Percentiles rank a stretch among this genome's conserved stretches.
phyloP scores from a whole-genome alignment of 2,888 invertebrate species.

The Pachydiplax longipennis region DNA sequence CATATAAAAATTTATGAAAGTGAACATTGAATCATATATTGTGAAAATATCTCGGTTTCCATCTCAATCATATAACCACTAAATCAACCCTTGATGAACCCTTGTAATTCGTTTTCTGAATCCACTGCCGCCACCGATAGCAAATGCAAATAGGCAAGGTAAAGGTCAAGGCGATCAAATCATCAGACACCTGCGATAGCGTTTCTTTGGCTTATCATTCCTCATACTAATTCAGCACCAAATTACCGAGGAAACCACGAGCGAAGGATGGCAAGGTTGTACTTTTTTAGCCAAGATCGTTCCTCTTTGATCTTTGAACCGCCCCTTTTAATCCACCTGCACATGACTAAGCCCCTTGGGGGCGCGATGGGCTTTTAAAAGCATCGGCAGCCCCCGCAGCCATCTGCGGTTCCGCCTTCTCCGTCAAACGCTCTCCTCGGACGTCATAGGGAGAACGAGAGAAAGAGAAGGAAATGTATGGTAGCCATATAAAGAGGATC shows the following conservation, averaged over 20 bases:
- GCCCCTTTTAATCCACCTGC: background rate
- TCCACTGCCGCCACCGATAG: no score
- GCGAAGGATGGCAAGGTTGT: background rate
- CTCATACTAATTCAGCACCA: background rate
- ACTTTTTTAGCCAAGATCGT: background rate
- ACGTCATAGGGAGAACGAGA: background rate
- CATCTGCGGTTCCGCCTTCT: background rate
- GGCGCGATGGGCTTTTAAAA: background rate
- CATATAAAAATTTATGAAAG: no score
- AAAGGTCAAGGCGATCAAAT: no score
- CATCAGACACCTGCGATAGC: no score
- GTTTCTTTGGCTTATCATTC: background rate
- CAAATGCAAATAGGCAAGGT: no score
- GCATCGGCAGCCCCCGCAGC: background rate
- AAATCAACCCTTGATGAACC: no score
- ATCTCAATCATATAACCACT: no score
- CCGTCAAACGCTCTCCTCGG: background rate
- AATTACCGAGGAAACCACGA: background rate
- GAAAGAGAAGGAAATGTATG: background rate
- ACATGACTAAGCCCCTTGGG: constrained; percentile 2
- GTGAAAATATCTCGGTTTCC: no score
- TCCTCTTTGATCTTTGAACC: background rate
- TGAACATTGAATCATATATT: no score
- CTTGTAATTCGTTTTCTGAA: no score
- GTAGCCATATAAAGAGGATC: constrained; percentile 15